A percentile compares a stretch with the other conserved stretches of the same genome.
These are phyloP conservation scores for Procavia capensis DNA, from an alignment of 2,113 vertebrate species.

Conservation along the genomic window DNA sequence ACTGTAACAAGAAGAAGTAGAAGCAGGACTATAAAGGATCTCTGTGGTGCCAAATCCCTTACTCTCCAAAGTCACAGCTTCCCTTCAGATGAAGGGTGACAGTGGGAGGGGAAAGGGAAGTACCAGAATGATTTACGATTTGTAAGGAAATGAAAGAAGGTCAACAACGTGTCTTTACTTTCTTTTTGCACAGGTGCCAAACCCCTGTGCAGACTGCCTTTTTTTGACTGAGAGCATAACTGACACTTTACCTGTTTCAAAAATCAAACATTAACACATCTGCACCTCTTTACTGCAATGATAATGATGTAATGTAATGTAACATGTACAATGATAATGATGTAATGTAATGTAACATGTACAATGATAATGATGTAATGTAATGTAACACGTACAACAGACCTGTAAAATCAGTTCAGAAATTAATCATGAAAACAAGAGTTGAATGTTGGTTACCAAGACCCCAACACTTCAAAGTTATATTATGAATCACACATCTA, in stretches of 20 bases:
- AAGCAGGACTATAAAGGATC: neutral
- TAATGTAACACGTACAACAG: neutral
- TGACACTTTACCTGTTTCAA: neutral
- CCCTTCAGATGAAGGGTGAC: neutral
- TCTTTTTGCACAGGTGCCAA: neutral
- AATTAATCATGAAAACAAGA: slow-evolving; percentile 32
- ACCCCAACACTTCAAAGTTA: neutral
- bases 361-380: too few species aligned
- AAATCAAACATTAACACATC: neutral
- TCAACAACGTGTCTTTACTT: too few species aligned
- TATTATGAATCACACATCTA: neutral
- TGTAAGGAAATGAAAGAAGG: neutral
- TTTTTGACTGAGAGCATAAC: neutral
- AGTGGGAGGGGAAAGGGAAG: neutral
- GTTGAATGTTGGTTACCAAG: neutral
- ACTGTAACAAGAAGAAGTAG: neutral
- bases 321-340: neutral
- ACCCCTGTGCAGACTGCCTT: neutral
- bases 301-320: too few species aligned
- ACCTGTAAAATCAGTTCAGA: slow-evolving; percentile 12
- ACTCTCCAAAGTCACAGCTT: neutral
- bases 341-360: neutral
- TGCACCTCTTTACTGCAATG: neutral
- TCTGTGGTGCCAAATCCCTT: neutral
- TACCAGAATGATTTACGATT: neutral